Conservation (phyloP, 2,113 vertebrate genomes). For the Marmota monax region DNA sequence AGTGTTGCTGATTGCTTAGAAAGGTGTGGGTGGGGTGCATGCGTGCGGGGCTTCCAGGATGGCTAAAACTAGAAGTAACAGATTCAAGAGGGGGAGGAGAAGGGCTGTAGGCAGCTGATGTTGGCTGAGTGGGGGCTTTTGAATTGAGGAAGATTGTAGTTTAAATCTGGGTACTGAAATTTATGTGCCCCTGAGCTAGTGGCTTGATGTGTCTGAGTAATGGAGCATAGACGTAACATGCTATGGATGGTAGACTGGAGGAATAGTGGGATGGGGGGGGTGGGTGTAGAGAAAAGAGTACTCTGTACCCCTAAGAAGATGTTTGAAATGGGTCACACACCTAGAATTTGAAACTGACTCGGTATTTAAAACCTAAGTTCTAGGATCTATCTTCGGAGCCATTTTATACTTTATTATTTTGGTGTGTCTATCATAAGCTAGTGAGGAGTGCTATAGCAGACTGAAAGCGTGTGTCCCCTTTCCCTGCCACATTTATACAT, state of each 20-base stretch:
- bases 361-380: background rate
- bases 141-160: slow-evolving; percentile 4
- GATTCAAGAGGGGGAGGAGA: slow-evolving; percentile 21
- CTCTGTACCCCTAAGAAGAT: background rate
- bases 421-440: slow-evolving; percentile 3
- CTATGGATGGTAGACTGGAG: background rate
- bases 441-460: background rate
- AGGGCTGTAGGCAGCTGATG: background rate
- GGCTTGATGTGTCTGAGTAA: background rate
- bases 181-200: background rate
- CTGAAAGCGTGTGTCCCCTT: background rate
- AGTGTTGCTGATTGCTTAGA: slow-evolving; percentile 20
- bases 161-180: slow-evolving; percentile 21
- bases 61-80: slow-evolving; percentile 50
- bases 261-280: background rate
- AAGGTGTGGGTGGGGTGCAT: background rate
- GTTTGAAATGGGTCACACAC: background rate
- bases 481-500: background rate
- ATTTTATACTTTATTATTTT: background rate
- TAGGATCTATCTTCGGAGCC: background rate
- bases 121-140: background rate
- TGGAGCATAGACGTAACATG: background rate
- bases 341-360: background rate
- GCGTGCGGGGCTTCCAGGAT: background rate
- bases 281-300: background rate